These are phyloP conservation scores for Scomberomorus guttatus DNA, from an alignment of 2,797 vertebrate species.

Conservation along the genomic window DNA sequence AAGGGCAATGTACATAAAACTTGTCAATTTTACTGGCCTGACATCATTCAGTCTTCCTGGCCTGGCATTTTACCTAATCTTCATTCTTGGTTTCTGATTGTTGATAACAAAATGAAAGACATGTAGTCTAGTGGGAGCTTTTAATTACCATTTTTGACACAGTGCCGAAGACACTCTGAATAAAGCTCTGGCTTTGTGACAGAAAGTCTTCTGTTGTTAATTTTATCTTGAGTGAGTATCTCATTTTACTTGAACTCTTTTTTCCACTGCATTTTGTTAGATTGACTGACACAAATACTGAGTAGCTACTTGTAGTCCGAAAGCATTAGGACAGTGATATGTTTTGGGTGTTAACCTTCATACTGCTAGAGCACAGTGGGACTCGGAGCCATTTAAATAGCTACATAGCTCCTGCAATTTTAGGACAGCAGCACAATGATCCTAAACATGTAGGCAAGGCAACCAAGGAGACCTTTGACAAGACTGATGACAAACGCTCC, in stretches of 20 bases:
- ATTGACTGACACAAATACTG: neutral
- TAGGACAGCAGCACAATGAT: neutral
- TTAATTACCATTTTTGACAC: slow-evolving; percentile 23
- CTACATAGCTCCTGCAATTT: neutral
- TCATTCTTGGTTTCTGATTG: neutral
- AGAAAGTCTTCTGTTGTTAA: neutral
- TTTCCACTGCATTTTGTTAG: neutral
- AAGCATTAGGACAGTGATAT: neutral
- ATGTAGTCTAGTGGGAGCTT: slow-evolving; percentile 6
- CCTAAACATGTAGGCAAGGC: neutral
- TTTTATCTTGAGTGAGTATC: slow-evolving; percentile 8
- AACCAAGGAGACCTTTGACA: neutral
- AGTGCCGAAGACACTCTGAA: slow-evolving; percentile 8
- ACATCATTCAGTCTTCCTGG: neutral
- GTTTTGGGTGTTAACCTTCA: neutral
- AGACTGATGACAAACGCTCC: neutral
- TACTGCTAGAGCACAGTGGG: neutral
- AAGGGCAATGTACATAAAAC: neutral
- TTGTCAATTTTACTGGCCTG: neutral
- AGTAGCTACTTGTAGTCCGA: neutral
- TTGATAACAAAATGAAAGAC: slow-evolving; percentile 17
- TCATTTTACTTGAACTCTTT: neutral
- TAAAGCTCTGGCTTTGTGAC: slow-evolving; percentile 14
- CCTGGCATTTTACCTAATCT: neutral
- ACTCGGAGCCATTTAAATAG: neutral